Percentiles rank a stretch among this genome's conserved stretches.
These are phyloP conservation scores for Alloscopus bannaensis DNA, from an alignment of 2,888 invertebrate species.

Conservation along the genomic window DNA sequence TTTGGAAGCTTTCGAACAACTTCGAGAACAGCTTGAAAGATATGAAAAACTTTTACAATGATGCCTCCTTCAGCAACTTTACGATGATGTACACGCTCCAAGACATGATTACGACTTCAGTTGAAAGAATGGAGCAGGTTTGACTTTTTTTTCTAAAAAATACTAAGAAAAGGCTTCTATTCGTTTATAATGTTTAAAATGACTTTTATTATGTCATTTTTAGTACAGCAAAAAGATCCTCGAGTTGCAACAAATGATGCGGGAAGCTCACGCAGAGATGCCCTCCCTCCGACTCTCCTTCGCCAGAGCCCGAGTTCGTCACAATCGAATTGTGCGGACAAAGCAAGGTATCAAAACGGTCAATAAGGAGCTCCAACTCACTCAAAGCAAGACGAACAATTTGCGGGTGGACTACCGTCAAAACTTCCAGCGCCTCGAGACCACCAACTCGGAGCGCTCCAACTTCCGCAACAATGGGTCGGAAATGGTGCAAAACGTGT, in stretches of 20 bases:
- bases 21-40: conserved; percentile 66
- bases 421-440: conserved; percentile 41
- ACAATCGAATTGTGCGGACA: conserved; percentile 58
- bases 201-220: not conserved
- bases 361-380: conserved; percentile 55
- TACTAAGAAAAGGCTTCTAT: no score
- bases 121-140: conserved; percentile 58
- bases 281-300: conserved; percentile 42
- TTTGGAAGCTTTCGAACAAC: conserved; percentile 61
- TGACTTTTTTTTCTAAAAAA: conserved; percentile 1
- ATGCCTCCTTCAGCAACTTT: conserved; percentile 66
- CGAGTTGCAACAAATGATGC: conserved; percentile 58
- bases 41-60: conserved; percentile 70
- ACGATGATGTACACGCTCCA: conserved; percentile 68
- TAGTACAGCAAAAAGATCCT: conserved; percentile 53
- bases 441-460: conserved; percentile 52
- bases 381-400: conserved; percentile 29
- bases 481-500: conserved; percentile 48
- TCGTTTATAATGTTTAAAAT: not conserved
- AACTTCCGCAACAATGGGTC: conserved; percentile 53
- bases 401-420: conserved; percentile 57
- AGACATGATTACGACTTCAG: conserved; percentile 59
- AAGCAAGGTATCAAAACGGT: conserved; percentile 62
- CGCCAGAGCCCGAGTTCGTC: conserved; percentile 44
- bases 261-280: conserved; percentile 61